phyloP scores from a whole-genome alignment of 1,140 invertebrate species.

The Formica selysi region DNA sequence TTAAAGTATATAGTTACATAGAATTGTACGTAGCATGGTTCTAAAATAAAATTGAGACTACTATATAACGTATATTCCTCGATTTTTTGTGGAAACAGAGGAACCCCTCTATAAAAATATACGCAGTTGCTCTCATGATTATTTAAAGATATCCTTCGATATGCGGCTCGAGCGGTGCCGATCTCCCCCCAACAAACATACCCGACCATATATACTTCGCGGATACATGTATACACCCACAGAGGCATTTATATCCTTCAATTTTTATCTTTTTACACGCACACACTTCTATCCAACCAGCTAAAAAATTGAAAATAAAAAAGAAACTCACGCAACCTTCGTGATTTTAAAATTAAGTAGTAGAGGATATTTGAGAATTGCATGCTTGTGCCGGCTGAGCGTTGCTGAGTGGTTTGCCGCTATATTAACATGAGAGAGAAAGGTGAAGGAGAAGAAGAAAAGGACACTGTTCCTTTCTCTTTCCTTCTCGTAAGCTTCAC shows the following conservation, averaged over 20 bases:
- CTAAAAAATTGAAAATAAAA: constrained; percentile 8
- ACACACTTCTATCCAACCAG: background rate
- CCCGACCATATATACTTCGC: background rate
- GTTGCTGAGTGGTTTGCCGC: constrained; percentile 84
- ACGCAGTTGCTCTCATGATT: constrained; percentile 6
- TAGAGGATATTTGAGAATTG: constrained; percentile 78
- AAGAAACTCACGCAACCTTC: constrained; percentile 57
- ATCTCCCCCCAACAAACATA: constrained; percentile 6
- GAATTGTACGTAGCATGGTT: background rate
- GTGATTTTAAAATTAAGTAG: constrained; percentile 67
- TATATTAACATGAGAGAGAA: constrained; percentile 82
- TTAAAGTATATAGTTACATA: background rate
- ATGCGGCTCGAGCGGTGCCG: background rate
- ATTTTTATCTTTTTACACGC: constrained; percentile 32
- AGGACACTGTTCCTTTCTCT: constrained; percentile 10
- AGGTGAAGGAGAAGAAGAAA: constrained; percentile 59
- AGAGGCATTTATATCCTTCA: background rate
- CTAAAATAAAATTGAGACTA: background rate
- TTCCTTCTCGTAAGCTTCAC: constrained; percentile 25
- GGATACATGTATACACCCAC: background rate
- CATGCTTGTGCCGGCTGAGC: constrained; percentile 83
- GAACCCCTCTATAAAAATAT: constrained; percentile 19
- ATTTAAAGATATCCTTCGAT: constrained; percentile 7
- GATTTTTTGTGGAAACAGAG: background rate
- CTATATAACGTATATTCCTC: background rate